Evolutionary conservation across 2,113 vertebrate species (phyloP), one percentile per base, ranked within the genome.

Genomic region (Cyanoderma ruficeps): DNA sequence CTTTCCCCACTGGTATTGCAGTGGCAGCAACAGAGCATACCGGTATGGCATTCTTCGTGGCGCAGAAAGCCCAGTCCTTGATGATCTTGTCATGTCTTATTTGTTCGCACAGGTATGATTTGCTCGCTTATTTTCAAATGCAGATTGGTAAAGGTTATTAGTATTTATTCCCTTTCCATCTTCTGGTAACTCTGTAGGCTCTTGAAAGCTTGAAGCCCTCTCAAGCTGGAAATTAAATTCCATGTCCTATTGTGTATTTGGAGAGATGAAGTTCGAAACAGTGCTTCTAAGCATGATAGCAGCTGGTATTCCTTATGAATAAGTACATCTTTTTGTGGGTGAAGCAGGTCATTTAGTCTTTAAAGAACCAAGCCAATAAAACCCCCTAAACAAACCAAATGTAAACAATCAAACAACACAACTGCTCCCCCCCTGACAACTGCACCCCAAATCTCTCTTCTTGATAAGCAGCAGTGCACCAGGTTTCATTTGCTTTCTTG

Each of bases 1-100:
- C 94, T 99, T 99, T 94, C 98, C 99, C 30, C 98, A 99, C 76
- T 99, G 99, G 99, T 99, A 99, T 55, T 98, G 98, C 87, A 98
- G 97, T 72, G 97, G 98, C 68, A 98, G 94, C 57, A 98, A 82
- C 83, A 98, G 98, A 93, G 98, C 99, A 6, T 99, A 99, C 94
- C 98, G 99, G 4, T 98, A 98, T 47, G 99, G 99, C 12, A 70
- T 98, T 77, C 95, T 98, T 84, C 99, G 98, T 71, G 98, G 98
- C 33, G 83, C 97, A 53, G 99, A 99, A 97, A 98, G 97, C 60
- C 98, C 99, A 23, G 98, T 99, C 85, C 98, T 99, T 92, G 99
- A 99, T 46, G 99, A 99, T 61, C 89, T 97, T 94, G 98, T 99
- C 82, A 98, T 99, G 98, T 98, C 98, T 61, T 99, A 99, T 69